Evolutionary conservation across 2,888 invertebrate species (phyloP), one percentile per base, ranked within the genome.

Genomic region (Aphodius granarius): DNA sequence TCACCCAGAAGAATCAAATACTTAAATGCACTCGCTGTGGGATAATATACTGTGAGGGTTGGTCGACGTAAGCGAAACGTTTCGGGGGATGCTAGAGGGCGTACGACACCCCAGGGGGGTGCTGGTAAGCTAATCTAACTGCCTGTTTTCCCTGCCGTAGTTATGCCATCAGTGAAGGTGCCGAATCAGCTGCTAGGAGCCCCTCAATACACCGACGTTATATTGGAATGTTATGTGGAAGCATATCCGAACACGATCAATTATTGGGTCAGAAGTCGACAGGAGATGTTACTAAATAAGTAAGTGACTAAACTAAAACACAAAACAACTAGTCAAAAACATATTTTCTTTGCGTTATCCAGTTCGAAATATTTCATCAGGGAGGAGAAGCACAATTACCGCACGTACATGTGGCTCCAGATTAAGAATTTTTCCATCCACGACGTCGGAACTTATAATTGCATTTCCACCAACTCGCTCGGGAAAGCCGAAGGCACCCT

Each of bases 121-220:
- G 68, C 9, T 22, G 20, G 20, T 68, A 68, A 68, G 22, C 68
- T 68, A 68, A 68, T 68, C 22, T 68, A 43, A 43, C 43, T 43
- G 43, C 3, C 43, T 43, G 43, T 43, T 43, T 43, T 43, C 43
- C 43, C 43, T 43, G 43, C 43, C 43, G 43, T 43, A 43, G 97
- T 97, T 89, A 93, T 94, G 73, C 97, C 97, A 23, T 93, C 94
- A 84, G 95, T 97, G 79, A 95, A 94, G 89, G 95, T 95, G 81
- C 94, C 95, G 81, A 96, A 95, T 87, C 96, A 97, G 88, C 89
- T 96, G 82, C 89, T 97, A 72, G 96, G 97, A 17, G 94, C 96
- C 0, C 96, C 96, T 0, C 87, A 95, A 64, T 94, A 94, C 73
- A 95, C 95, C 0, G 94, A 96, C 86, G 95, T 96, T 22, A 93